Conservation (phyloP, 2,888 invertebrate genomes). For the Ochropacha duplaris region DNA sequence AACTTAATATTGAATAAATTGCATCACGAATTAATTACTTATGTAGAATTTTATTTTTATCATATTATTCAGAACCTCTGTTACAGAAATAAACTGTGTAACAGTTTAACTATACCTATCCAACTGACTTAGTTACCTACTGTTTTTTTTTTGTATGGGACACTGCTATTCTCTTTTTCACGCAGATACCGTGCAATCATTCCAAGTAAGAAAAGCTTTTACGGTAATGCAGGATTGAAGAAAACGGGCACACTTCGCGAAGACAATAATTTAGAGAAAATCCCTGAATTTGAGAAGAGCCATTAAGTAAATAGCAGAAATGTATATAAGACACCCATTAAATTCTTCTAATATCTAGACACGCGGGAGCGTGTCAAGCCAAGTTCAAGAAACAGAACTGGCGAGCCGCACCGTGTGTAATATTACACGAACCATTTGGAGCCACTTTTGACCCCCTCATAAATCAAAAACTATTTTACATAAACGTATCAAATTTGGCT, state of each 20-base stretch:
- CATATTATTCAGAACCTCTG: too few relatives aligned
- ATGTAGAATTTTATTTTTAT: too few relatives aligned
- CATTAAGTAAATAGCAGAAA: background rate
- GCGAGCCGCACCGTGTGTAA: too few relatives aligned
- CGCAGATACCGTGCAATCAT: background rate
- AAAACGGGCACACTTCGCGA: background rate
- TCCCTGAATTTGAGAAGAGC: background rate
- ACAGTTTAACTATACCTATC: background rate
- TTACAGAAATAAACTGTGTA: too few relatives aligned
- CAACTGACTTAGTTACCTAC: background rate
- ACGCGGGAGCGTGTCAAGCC: too few relatives aligned
- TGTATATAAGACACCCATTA: background rate
- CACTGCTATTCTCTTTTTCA: background rate
- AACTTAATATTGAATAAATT: background rate
- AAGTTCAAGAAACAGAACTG: too few relatives aligned
- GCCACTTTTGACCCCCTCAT: too few relatives aligned
- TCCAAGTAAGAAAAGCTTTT: background rate
- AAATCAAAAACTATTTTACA: too few relatives aligned
- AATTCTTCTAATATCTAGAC: background rate
- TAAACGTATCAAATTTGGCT: too few relatives aligned
- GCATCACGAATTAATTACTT: background rate
- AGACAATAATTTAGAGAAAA: background rate
- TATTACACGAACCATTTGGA: too few relatives aligned
- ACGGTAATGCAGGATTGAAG: background rate
- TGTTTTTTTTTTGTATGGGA: background rate